A percentile compares a stretch with the other conserved stretches of the same genome.
phyloP scores from a whole-genome alignment of 1,140 invertebrate genomes.

The Sarcophaga bullata region DNA sequence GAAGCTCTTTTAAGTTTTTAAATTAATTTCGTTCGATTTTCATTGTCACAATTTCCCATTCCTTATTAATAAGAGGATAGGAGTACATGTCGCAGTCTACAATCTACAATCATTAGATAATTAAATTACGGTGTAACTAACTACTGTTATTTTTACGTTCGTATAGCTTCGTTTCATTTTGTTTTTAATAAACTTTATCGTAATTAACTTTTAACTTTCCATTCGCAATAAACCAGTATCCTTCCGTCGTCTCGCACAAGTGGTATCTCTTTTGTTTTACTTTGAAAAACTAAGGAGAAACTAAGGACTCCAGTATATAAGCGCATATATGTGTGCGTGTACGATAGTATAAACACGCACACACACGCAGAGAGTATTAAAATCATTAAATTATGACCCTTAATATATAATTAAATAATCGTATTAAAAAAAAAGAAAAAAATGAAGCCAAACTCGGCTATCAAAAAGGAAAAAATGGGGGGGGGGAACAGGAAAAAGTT shows the following conservation, averaged over 20 bases:
- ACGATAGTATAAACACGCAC: not conserved
- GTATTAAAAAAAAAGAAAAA: not conserved
- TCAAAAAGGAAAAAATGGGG: not conserved
- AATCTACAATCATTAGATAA: slow-evolving; percentile 10
- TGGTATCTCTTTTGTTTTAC: not conserved
- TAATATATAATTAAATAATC: slow-evolving; percentile 23
- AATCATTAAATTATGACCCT: slow-evolving; percentile 26
- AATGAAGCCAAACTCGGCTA: too few relatives aligned
- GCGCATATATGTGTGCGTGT: not conserved
- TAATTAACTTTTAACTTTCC: slow-evolving; percentile 19
- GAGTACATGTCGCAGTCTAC: not conserved
- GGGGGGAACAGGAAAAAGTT: not conserved
- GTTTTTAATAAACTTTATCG: not conserved
- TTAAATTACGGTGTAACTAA: slow-evolving; percentile 7
- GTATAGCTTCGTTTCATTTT: too few relatives aligned
- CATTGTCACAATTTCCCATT: too few relatives aligned
- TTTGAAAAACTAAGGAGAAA: too few relatives aligned
- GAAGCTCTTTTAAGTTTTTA: too few relatives aligned
- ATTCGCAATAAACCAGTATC: not conserved
- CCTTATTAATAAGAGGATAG: too few relatives aligned
- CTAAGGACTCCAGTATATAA: too few relatives aligned
- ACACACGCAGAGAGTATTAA: slow-evolving; percentile 5
- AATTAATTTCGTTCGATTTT: too few relatives aligned
- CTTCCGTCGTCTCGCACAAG: not conserved
- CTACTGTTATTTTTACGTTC: not conserved